A percentile compares a stretch with the other conserved stretches of the same genome.
Evolutionary conservation across 2,113 vertebrate species (phyloP).

Genomic region (Eulacestoma nigropectus): DNA sequence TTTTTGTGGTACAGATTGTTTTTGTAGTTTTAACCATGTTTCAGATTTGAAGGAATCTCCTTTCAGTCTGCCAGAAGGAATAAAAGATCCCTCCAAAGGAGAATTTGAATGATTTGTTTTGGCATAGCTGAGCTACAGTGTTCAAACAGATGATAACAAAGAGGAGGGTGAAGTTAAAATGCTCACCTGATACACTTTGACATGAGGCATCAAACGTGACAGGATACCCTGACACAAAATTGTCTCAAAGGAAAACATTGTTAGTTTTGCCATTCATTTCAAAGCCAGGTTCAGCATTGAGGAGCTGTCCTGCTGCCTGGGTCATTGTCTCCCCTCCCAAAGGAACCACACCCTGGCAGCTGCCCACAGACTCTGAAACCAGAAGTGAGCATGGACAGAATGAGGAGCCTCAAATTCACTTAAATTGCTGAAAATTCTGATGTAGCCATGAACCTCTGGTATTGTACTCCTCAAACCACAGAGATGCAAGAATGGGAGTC

Average conservation of each 20-base stretch:
- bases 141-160: not conserved
- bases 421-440: not conserved
- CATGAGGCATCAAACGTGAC: not conserved
- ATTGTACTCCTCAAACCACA: not conserved
- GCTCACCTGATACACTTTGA: not conserved
- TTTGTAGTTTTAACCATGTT: not conserved
- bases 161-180: not conserved
- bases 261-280: not conserved
- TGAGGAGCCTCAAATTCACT: not conserved
- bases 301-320: not conserved
- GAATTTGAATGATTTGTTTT: not conserved
- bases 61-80: conserved; percentile 1
- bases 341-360: not conserved
- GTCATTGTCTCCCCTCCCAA: not conserved
- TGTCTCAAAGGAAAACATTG: not conserved
- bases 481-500: not conserved
- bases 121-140: not conserved
- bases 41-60: not conserved
- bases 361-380: not conserved
- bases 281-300: not conserved
- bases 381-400: not conserved
- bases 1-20: not conserved
- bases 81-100: not conserved
- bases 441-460: not conserved
- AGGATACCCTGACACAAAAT: not conserved